Evolutionary conservation across 2,113 vertebrate species (phyloP).

Genomic region (Aldabrachelys gigantea): DNA sequence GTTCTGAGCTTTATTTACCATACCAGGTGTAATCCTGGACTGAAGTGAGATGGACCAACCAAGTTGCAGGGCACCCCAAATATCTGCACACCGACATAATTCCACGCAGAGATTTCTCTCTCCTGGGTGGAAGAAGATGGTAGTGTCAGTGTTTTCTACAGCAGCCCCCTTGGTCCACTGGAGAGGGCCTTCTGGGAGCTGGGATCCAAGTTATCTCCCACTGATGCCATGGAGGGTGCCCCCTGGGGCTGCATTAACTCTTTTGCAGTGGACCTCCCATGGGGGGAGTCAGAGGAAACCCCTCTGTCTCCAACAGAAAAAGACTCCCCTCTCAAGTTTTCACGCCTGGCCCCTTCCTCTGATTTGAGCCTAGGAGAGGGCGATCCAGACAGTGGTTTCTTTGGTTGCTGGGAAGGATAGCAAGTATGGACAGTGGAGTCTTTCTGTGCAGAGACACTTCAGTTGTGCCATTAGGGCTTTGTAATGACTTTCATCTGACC

Average conservation of each 20-base stretch:
- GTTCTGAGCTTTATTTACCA: neutral
- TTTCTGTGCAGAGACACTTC: neutral
- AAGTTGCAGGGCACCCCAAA: neutral
- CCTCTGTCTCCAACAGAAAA: neutral
- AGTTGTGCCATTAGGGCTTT: neutral
- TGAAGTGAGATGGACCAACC: neutral
- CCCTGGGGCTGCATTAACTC: neutral
- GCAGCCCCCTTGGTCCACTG: neutral
- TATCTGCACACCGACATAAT: no score
- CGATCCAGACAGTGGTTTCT: neutral
- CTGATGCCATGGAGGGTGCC: rapidly evolving
- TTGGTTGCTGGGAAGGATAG: neutral
- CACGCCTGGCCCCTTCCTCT: neutral
- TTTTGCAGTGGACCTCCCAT: neutral
- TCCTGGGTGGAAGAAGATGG: neutral
- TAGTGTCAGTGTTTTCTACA: neutral
- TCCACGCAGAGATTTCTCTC: no score
- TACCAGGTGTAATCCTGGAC: neutral
- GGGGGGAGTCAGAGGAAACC: neutral
- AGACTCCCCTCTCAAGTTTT: neutral
- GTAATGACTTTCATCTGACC: neutral
- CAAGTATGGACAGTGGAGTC: neutral
- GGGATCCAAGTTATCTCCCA: rapidly evolving
- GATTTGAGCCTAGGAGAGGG: neutral
- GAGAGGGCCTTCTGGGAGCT: no score